phyloP scores from a whole-genome alignment of 1,140 invertebrate species.

The Papilio helenus region DNA sequence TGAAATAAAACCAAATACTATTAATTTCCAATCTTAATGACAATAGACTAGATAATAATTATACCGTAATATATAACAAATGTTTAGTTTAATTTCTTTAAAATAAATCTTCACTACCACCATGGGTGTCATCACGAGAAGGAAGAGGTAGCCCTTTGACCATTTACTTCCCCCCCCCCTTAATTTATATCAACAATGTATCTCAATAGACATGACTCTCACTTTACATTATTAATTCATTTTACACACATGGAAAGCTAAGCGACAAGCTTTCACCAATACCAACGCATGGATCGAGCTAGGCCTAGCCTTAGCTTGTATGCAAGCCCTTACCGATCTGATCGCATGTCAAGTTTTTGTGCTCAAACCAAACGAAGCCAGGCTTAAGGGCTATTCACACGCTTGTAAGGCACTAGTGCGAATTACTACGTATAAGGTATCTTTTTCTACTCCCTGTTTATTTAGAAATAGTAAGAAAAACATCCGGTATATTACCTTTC shows the following conservation, averaged over 20 bases:
- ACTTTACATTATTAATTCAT: background rate
- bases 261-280: background rate
- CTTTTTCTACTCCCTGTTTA: background rate
- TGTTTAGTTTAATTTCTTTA: too few relatives aligned
- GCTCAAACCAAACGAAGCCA: background rate
- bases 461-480: background rate
- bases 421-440: background rate
- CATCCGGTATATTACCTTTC: background rate
- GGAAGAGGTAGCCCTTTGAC: too few relatives aligned
- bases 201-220: background rate
- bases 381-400: conserved; percentile 5
- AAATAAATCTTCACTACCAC: too few relatives aligned
- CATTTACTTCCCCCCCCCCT: too few relatives aligned
- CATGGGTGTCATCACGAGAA: too few relatives aligned
- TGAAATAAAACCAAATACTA: too few relatives aligned
- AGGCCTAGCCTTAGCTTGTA: background rate
- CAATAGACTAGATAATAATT: too few relatives aligned
- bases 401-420: background rate
- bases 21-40: too few relatives aligned
- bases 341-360: background rate
- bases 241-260: background rate
- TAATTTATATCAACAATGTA: too few relatives aligned
- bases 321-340: background rate
- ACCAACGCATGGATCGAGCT: background rate
- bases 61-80: too few relatives aligned